phyloP scores from a whole-genome alignment of 2,113 vertebrate genomes.

The Myotis davidii region DNA sequence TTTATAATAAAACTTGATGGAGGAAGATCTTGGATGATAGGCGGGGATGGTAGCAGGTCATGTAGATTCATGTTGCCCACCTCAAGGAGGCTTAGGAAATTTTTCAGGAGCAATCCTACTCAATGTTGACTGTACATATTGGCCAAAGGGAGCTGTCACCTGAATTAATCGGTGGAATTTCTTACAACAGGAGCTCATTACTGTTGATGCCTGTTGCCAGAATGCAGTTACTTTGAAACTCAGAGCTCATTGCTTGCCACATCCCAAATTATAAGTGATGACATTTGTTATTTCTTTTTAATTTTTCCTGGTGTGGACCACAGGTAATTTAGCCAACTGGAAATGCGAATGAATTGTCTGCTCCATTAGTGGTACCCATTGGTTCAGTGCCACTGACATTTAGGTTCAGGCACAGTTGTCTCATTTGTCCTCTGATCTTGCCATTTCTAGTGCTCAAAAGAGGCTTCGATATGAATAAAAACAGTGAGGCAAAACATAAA shows the following conservation, averaged over 20 bases:
- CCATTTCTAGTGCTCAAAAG: background rate
- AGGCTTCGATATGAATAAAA: slow-evolving; percentile 14
- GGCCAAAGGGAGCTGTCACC: background rate
- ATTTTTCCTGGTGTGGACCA: background rate
- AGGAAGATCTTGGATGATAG: background rate
- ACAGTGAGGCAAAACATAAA: slow-evolving; percentile 42
- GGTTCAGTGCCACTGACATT: slow-evolving; percentile 28
- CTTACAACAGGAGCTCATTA: background rate
- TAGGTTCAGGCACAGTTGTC: background rate
- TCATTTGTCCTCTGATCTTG: background rate
- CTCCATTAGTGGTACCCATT: background rate
- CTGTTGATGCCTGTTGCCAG: background rate
- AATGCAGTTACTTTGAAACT: background rate
- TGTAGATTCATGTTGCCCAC: background rate
- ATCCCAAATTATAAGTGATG: background rate
- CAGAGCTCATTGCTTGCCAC: background rate
- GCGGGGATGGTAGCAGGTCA: background rate
- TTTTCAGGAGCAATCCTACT: background rate
- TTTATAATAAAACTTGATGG: slow-evolving; percentile 9
- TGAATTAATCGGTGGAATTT: background rate
- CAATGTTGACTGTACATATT: background rate
- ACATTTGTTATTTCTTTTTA: background rate
- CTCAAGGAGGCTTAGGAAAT: background rate
- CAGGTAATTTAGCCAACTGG: slow-evolving; percentile 13
- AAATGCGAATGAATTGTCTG: slow-evolving; percentile 27